phyloP scores from a whole-genome alignment of 2,113 vertebrate genomes.

The Oryzias woworae region DNA sequence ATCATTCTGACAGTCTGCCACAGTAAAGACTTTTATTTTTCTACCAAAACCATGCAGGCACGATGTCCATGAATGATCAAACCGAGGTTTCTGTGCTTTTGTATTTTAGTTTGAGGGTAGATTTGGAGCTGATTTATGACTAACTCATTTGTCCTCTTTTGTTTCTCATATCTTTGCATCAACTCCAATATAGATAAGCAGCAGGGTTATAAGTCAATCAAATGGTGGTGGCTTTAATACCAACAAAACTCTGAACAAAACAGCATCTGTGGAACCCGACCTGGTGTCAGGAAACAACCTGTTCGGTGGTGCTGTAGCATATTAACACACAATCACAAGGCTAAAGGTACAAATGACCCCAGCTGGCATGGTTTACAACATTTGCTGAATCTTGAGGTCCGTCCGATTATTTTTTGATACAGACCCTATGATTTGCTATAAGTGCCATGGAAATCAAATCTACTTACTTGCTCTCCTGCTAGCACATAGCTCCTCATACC shows the following conservation, averaged over 20 bases:
- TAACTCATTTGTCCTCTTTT: background rate
- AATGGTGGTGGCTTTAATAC: background rate
- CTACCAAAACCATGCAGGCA: background rate
- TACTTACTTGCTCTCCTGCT: too few species aligned
- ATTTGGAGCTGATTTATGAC: too few species aligned
- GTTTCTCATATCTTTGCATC: background rate
- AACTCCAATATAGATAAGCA: background rate
- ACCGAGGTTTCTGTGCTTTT: background rate
- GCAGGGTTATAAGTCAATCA: too few species aligned
- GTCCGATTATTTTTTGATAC: too few species aligned
- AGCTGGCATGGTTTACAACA: conserved; percentile 14
- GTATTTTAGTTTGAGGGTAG: background rate
- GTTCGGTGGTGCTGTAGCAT: conserved; percentile 16
- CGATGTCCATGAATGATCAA: background rate
- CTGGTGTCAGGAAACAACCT: conserved; percentile 14
- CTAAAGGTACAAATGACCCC: conserved; percentile 27
- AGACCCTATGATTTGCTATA: too few species aligned
- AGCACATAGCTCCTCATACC: too few species aligned
- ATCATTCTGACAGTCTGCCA: too few species aligned
- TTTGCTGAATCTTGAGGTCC: conserved; percentile 6
- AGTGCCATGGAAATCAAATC: too few species aligned
- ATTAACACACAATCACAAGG: conserved; percentile 36
- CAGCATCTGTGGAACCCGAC: too few species aligned
- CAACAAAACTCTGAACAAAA: background rate
- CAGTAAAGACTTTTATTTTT: background rate